These are phyloP conservation scores for Melanogrammus aeglefinus DNA, from an alignment of 2,797 vertebrate species.

Conservation along the genomic window DNA sequence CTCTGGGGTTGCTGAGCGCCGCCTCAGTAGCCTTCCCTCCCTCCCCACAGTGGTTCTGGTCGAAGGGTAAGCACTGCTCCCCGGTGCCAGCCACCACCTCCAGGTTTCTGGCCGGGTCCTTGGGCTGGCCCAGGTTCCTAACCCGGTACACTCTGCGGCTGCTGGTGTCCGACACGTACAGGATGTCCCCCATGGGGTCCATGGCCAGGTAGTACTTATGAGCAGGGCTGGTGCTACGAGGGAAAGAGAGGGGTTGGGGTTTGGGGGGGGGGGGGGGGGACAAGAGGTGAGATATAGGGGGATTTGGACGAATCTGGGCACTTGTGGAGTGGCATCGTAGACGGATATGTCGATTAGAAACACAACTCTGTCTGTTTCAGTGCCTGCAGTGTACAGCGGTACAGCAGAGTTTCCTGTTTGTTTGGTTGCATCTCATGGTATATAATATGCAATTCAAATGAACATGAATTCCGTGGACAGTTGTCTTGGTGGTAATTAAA, in stretches of 20 bases:
- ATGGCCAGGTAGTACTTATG: constrained; percentile 97
- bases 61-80: constrained; percentile 94
- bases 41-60: constrained; percentile 96
- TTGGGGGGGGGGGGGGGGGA: no score
- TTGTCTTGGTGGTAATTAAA: neutral
- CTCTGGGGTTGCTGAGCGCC: constrained; percentile 93
- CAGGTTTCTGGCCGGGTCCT: constrained; percentile 89
- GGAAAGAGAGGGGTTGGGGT: neutral
- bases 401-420: neutral
- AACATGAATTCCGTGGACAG: neutral
- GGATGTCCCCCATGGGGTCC: constrained; percentile 89
- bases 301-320: neutral
- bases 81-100: constrained; percentile 95
- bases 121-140: constrained; percentile 87
- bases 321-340: no score
- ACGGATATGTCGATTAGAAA: neutral
- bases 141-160: constrained; percentile 91
- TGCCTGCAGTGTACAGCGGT: no score
- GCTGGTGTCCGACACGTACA: constrained; percentile 96
- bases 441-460: neutral
- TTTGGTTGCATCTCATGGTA: neutral
- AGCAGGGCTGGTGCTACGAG: constrained; percentile 88
- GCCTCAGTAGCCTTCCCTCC: constrained; percentile 90
- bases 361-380: neutral
- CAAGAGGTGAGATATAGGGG: neutral